Conservation (phyloP, 2,113 vertebrate genomes). For the Mormyrus lacerda region DNA sequence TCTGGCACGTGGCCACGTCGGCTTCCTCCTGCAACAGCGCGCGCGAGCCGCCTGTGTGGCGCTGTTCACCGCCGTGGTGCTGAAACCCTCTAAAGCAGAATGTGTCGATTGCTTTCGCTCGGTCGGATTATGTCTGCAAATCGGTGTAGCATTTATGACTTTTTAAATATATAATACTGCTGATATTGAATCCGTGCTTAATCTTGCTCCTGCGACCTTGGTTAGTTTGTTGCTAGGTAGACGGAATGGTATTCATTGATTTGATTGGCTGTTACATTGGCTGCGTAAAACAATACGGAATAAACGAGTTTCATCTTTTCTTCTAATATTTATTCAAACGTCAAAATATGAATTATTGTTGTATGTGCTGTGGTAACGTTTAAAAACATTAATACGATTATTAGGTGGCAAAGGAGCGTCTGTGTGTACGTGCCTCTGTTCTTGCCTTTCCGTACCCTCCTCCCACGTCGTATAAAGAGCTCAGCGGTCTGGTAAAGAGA, state of each 20-base stretch:
- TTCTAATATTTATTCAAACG: not conserved
- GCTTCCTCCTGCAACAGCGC: constrained; percentile 40
- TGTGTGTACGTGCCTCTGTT: not conserved
- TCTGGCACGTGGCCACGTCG: not conserved
- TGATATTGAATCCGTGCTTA: not conserved
- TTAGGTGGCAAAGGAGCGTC: not conserved
- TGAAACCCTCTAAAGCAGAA: constrained; percentile 45
- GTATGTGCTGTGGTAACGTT: not conserved
- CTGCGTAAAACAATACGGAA: not conserved
- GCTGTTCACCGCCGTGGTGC: constrained; percentile 62
- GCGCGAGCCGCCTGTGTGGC: constrained; percentile 54
- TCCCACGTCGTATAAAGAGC: not conserved
- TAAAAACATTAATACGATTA: not conserved
- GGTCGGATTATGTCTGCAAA: not conserved
- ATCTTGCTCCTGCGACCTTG: not conserved
- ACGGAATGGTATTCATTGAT: not conserved
- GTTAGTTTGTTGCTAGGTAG: constrained; percentile 22
- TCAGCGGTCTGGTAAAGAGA: not conserved
- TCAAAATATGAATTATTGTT: not conserved
- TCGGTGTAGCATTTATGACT: not conserved
- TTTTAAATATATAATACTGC: not conserved
- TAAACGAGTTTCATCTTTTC: not conserved
- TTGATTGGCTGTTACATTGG: constrained; percentile 1
- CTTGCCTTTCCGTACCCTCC: constrained; percentile 13
- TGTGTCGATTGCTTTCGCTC: constrained; percentile 10